A percentile compares a stretch with the other conserved stretches of the same genome.
These are phyloP conservation scores for Congeria kusceri DNA, from an alignment of 2,888 invertebrate genomes.

Conservation along the genomic window DNA sequence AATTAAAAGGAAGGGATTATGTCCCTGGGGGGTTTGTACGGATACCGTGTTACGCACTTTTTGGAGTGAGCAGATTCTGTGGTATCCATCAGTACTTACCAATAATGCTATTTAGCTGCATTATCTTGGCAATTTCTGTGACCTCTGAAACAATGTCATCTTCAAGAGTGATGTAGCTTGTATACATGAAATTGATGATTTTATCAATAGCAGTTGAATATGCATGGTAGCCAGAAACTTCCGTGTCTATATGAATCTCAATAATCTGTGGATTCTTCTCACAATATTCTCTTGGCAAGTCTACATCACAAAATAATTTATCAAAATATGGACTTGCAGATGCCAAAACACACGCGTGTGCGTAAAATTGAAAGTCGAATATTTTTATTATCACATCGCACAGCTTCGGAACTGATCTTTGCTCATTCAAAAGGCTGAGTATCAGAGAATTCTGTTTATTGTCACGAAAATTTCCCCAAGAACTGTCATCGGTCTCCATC, in stretches of 20 bases:
- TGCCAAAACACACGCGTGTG: slow-evolving; percentile 83
- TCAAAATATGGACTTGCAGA: slow-evolving; percentile 83
- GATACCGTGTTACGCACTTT: too few species aligned
- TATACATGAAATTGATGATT: slow-evolving; percentile 84
- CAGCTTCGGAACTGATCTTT: slow-evolving; percentile 76
- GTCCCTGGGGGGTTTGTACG: too few species aligned
- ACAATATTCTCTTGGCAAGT: slow-evolving; percentile 82
- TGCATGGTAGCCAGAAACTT: slow-evolving; percentile 46
- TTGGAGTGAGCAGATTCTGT: background rate
- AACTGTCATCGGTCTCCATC: slow-evolving; percentile 68
- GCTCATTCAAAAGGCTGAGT: slow-evolving; percentile 71
- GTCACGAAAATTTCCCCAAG: slow-evolving; percentile 60
- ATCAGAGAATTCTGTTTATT: slow-evolving; percentile 61
- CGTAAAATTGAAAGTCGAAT: slow-evolving; percentile 78
- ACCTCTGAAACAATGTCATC: slow-evolving; percentile 72
- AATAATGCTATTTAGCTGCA: slow-evolving; percentile 80
- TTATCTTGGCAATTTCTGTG: slow-evolving; percentile 81
- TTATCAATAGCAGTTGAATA: slow-evolving; percentile 79
- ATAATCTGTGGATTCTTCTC: slow-evolving; percentile 83
- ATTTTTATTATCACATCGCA: slow-evolving; percentile 84
- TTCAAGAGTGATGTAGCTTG: slow-evolving; percentile 75
- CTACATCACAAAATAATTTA: slow-evolving; percentile 77
- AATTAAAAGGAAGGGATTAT: too few species aligned
- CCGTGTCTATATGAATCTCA: slow-evolving; percentile 83
- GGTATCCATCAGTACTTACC: slow-evolving; percentile 20